These are phyloP conservation scores for Oncorhynchus tshawytscha DNA, from an alignment of 2,113 vertebrate species.

Conservation along the genomic window DNA sequence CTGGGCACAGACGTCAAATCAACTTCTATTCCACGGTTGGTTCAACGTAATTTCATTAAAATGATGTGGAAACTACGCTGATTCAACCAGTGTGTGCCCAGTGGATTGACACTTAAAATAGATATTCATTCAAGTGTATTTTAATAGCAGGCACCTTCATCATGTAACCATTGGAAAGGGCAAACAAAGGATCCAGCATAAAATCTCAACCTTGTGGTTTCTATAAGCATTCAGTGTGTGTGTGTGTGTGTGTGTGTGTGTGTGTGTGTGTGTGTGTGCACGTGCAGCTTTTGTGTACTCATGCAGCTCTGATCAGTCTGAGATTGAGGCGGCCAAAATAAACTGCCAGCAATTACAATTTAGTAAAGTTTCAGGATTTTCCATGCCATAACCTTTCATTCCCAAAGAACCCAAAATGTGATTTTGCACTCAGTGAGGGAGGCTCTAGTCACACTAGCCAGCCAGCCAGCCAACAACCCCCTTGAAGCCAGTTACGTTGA, in stretches of 20 bases:
- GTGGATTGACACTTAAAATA: too few relatives aligned
- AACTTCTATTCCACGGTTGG: too few relatives aligned
- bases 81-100: too few relatives aligned
- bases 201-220: not conserved
- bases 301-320: constrained; percentile 37
- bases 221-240: constrained; percentile 2
- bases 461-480: constrained; percentile 11
- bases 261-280: not conserved
- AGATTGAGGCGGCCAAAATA: constrained; percentile 35
- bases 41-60: too few relatives aligned
- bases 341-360: constrained; percentile 40
- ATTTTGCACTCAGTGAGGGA: constrained; percentile 29
- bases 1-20: too few relatives aligned
- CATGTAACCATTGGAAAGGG: not conserved
- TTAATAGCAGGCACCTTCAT: not conserved
- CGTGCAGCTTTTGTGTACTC: constrained; percentile 14
- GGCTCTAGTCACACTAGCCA: not conserved
- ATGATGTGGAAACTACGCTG: too few relatives aligned
- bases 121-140: too few relatives aligned
- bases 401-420: constrained; percentile 36
- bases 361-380: constrained; percentile 46
- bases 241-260: constrained; percentile 6
- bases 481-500: not conserved
- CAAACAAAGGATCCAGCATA: not conserved
- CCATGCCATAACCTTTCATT: constrained; percentile 37